Evolutionary conservation across 2,888 invertebrate genomes (phyloP).

Genomic region (Morpho achilles): DNA sequence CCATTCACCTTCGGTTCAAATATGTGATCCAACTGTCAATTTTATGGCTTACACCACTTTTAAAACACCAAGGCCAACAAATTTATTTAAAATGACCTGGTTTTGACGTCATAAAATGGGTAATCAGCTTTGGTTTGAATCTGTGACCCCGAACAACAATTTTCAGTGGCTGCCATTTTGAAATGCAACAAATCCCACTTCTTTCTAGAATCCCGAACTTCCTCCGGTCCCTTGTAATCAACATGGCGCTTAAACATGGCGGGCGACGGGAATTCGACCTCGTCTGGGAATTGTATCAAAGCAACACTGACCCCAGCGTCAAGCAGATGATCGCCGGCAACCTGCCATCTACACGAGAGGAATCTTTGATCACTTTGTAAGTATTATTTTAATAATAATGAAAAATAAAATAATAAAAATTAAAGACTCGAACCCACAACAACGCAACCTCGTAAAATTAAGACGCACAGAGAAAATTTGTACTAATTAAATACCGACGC

Average conservation of each 20-base stretch:
- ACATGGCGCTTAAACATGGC: conserved; percentile 77
- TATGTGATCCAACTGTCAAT: no score
- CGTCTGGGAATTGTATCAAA: conserved; percentile 81
- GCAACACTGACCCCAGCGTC: conserved; percentile 78
- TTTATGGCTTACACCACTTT: no score
- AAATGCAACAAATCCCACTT: background rate
- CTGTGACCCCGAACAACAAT: background rate
- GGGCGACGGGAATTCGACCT: conserved; percentile 84
- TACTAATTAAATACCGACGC: no score
- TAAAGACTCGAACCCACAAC: no score
- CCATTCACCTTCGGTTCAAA: no score
- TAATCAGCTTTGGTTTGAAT: no score
- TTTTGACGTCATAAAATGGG: no score
- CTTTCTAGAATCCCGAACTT: conserved; percentile 81
- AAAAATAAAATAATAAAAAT: no score
- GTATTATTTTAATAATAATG: conserved; percentile 25
- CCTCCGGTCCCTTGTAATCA: conserved; percentile 79
- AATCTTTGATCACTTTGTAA: conserved; percentile 71
- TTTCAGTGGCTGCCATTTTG: background rate
- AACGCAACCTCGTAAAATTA: no score
- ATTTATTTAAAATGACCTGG: no score
- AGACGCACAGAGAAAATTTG: no score
- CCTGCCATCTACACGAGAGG: conserved; percentile 74
- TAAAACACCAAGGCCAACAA: no score
- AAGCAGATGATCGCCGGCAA: conserved; percentile 65